Evolutionary conservation across 1,140 invertebrate genomes (phyloP).

Genomic region (Diorhabda sublineata): DNA sequence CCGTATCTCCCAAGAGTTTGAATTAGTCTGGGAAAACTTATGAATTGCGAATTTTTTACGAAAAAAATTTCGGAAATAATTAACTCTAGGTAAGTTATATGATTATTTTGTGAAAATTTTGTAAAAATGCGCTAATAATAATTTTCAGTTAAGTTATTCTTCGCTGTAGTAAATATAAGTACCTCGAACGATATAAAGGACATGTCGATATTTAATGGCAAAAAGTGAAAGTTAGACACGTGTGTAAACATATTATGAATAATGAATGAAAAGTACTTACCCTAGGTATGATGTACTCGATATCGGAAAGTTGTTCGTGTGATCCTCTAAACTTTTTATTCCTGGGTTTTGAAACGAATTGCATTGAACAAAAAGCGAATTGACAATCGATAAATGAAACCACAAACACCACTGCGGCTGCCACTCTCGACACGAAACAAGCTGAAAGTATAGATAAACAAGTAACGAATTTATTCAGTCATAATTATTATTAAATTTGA

Average conservation of each 20-base stretch:
- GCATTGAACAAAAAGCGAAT: conserved; percentile 52
- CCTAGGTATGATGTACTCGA: conserved; percentile 52
- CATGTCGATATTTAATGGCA: background rate
- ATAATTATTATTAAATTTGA: conserved; percentile 8
- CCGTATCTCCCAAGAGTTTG: too few relatives aligned
- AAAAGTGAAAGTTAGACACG: background rate
- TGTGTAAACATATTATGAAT: background rate
- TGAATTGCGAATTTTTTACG: too few relatives aligned
- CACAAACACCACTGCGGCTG: conserved; percentile 46
- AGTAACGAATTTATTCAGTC: conserved; percentile 17
- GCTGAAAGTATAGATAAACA: conserved; percentile 41
- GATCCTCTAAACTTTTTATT: conserved; percentile 37
- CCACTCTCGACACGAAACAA: conserved; percentile 46
- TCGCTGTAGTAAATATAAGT: too few relatives aligned
- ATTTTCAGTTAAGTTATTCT: too few relatives aligned
- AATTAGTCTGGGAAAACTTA: too few relatives aligned
- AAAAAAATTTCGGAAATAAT: too few relatives aligned
- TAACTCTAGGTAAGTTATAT: too few relatives aligned
- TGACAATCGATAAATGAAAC: conserved; percentile 51
- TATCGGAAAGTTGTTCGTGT: conserved; percentile 49
- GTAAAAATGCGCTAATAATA: too few relatives aligned
- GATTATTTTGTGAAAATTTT: too few relatives aligned
- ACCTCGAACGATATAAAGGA: too few relatives aligned
- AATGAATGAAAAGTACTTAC: conserved; percentile 39
- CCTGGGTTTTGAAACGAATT: conserved; percentile 34